Evolutionary conservation across 2,888 invertebrate genomes (phyloP).

Genomic region (Heliconius erato): DNA sequence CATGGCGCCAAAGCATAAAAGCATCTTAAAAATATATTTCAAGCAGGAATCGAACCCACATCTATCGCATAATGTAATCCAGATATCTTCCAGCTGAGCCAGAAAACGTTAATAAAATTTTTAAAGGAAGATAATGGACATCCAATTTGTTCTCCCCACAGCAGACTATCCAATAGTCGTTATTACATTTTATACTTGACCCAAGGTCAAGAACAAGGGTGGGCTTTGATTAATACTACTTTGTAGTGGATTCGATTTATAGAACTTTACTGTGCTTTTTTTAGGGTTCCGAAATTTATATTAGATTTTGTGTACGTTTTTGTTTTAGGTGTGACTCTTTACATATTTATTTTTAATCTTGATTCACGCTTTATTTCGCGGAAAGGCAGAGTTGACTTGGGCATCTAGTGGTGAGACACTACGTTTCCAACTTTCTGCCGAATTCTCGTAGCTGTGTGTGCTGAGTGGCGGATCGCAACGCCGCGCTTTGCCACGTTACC

Average conservation of each 20-base stretch:
- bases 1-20: too few species aligned
- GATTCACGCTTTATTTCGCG: too few species aligned
- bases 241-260: slow-evolving; percentile 16
- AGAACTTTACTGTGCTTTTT: background rate
- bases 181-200: slow-evolving; percentile 34
- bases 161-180: slow-evolving; percentile 36
- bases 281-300: background rate
- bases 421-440: background rate
- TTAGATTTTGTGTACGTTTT: background rate
- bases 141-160: slow-evolving; percentile 37
- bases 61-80: background rate
- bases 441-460: background rate
- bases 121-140: slow-evolving; percentile 24
- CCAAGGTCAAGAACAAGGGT: slow-evolving; percentile 32
- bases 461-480: background rate
- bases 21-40: too few species aligned
- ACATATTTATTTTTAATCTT: background rate
- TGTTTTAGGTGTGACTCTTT: background rate
- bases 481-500: background rate
- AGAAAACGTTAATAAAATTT: slow-evolving; percentile 1
- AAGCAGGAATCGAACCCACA: background rate
- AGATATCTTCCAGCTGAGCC: background rate
- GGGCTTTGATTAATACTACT: slow-evolving; percentile 18
- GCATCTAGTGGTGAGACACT: background rate
- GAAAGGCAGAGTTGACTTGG: background rate